Evolutionary conservation across 2,888 invertebrate genomes (phyloP), one percentile per base, ranked within the genome.

Genomic region (Hymenopus coronatus): DNA sequence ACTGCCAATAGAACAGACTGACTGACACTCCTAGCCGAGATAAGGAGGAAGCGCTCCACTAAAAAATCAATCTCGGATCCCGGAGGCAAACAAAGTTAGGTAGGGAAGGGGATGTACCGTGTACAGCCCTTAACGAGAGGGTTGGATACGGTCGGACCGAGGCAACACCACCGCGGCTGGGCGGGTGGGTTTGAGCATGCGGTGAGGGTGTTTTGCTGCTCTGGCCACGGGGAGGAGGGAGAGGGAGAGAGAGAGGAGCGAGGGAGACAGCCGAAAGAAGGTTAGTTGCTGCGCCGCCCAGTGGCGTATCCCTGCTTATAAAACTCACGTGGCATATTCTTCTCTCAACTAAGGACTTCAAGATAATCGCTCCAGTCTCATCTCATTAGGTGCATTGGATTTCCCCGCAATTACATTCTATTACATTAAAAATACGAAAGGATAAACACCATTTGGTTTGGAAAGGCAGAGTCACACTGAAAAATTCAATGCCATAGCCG

Each of bases 51-150:
- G 54, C 54, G 54, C 54, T 70, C 54, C 54, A 70, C 54, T 70
- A 85, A 85, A 85, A 85, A 85, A 87, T 33, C 30, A 82, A 87
- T 87, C 87, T 82, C 81, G 20, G n/a, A 30, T 25, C 82, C 28
- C 82, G 20, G 20, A 25, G 86, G 81, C 81, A 84, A 84, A 84
- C 84, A 84, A 70, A 70, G 84, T 84, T 84, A 28, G 30, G 54
- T 70, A 70, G 54, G 54, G 54, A 70, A 70, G 15, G 54, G 54
- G 15, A 70, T 70, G 54, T 70, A 70, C 54, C 54, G 54, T 70
- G 54, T 87, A 87, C 87, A 87, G 30, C 87, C 87, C 87, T 87
- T 87, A 82, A 87, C 87, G 87, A 87, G 87, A 87, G 87, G 87
- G 86, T 84, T 84, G 84, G 85, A 82, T 87, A 82, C 40, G 87